These are phyloP conservation scores for Siderastrea siderea DNA, from an alignment of 92 coral and sea anemone species.

Conservation along the genomic window DNA sequence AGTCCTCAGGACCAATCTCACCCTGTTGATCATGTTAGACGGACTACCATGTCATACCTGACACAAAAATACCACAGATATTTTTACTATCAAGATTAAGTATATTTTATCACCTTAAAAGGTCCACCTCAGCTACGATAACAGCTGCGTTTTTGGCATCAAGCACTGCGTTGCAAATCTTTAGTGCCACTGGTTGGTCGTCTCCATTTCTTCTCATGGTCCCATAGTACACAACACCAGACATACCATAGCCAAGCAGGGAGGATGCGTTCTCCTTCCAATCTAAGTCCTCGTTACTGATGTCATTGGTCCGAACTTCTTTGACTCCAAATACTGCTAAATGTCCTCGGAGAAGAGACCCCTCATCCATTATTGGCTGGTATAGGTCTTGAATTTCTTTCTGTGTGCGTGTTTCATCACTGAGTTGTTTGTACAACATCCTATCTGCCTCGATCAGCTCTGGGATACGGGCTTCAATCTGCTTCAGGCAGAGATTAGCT, in stretches of 20 bases:
- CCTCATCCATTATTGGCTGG: no score
- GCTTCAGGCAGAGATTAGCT: background rate
- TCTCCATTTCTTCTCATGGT: slow-evolving; percentile 15
- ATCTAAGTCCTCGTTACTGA: no score
- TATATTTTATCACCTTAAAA: slow-evolving; percentile 26
- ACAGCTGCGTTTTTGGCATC: background rate
- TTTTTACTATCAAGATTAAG: no score
- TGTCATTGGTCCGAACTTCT: no score
- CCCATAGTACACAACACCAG: slow-evolving; percentile 53
- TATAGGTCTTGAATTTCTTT: no score
- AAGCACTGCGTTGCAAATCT: slow-evolving; percentile 19
- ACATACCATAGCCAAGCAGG: slow-evolving; percentile 39
- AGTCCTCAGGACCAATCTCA: no score
- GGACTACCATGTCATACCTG: no score
- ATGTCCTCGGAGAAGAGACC: no score
- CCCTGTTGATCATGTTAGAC: no score
- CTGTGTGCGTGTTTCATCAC: background rate
- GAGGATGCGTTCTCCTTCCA: background rate
- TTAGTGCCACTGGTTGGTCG: slow-evolving; percentile 32
- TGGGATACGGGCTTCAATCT: background rate
- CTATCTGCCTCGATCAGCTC: slow-evolving; percentile 33
- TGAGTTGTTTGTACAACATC: slow-evolving; percentile 6
- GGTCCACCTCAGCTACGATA: slow-evolving; percentile 20
- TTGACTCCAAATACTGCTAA: no score
- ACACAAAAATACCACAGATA: no score